These are phyloP conservation scores for Eidolon helvum DNA, from an alignment of 2,113 vertebrate species.

Conservation along the genomic window DNA sequence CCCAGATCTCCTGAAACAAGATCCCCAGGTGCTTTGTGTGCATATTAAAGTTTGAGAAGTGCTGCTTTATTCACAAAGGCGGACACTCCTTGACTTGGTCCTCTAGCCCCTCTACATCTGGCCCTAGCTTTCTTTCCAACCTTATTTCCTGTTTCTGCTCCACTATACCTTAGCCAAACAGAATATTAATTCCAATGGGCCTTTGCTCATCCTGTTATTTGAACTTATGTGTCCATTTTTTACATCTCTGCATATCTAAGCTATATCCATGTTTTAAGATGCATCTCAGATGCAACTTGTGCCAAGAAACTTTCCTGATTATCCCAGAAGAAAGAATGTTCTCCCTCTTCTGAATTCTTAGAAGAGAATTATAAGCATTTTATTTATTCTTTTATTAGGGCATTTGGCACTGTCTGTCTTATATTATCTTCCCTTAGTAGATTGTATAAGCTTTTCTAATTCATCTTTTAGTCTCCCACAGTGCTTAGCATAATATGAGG, in stretches of 20 bases:
- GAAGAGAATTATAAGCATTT: not conserved
- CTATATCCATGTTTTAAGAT: not conserved
- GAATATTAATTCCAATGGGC: not conserved
- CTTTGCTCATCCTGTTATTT: not conserved
- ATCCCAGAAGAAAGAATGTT: not conserved
- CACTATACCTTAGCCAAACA: not conserved
- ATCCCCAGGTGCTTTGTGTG: not conserved
- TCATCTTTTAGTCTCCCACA: not conserved
- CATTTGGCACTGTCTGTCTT: not conserved
- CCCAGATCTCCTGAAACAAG: not conserved
- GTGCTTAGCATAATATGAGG: not conserved
- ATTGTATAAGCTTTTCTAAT: not conserved
- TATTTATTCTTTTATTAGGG: constrained; percentile 4
- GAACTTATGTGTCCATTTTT: not conserved
- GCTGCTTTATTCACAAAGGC: not conserved
- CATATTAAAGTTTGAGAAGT: not conserved
- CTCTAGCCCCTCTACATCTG: not conserved
- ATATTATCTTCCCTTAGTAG: not conserved
- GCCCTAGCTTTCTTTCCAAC: not conserved
- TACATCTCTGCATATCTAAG: not conserved
- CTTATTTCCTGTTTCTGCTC: not conserved
- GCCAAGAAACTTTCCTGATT: not conserved
- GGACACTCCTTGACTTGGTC: not conserved
- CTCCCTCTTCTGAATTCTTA: not conserved
- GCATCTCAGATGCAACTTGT: not conserved